Evolutionary conservation across 2,797 vertebrate species (phyloP).

Genomic region (Siniperca undulata): DNA sequence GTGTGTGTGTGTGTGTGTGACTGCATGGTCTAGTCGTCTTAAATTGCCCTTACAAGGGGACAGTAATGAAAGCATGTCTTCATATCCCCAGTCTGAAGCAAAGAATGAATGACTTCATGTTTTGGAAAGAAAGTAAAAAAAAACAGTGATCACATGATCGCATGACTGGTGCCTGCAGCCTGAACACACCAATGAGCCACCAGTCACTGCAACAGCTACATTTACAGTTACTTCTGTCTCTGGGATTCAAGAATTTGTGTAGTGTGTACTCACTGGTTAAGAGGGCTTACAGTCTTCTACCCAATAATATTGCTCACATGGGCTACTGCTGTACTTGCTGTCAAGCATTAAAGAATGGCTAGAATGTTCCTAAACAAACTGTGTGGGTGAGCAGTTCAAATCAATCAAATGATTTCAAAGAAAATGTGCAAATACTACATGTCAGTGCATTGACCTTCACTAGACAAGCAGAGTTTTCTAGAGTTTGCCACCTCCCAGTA

Average conservation of each 20-base stretch:
- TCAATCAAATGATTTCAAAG: too few relatives aligned
- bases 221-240: neutral
- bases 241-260: neutral
- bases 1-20: constrained; percentile 4
- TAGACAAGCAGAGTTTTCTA: too few relatives aligned
- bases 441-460: too few relatives aligned
- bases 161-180: neutral
- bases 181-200: neutral
- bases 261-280: neutral
- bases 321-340: neutral
- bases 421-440: neutral
- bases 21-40: constrained; percentile 38
- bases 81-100: constrained; percentile 28
- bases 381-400: neutral
- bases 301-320: neutral
- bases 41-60: constrained; percentile 65
- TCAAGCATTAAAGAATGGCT: neutral
- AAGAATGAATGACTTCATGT: constrained; percentile 64
- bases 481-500: too few relatives aligned
- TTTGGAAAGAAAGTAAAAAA: constrained; percentile 44
- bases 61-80: constrained; percentile 41
- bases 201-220: neutral
- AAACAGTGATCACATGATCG: neutral
- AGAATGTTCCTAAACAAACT: neutral
- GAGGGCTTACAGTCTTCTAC: neutral